These are phyloP conservation scores for Pseudochirops cupreus DNA, from an alignment of 2,797 vertebrate species.

Conservation along the genomic window DNA sequence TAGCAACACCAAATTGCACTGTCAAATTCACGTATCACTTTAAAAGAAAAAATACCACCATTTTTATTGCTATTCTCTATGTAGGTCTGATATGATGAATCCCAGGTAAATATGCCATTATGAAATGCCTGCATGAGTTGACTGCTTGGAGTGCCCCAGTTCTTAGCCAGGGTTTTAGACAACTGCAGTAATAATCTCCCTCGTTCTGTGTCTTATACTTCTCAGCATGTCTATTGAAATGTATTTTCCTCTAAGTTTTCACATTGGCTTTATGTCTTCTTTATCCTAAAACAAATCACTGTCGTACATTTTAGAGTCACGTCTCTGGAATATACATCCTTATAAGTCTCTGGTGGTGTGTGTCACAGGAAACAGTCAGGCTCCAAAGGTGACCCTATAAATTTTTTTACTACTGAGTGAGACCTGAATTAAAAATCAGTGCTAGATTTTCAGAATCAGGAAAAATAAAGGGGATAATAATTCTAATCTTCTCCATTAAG, in stretches of 20 bases:
- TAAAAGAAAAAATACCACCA: constrained; percentile 71
- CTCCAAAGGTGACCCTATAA: background rate
- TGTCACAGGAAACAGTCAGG: constrained; percentile 33
- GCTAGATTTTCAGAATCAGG: background rate
- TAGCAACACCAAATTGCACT: constrained; percentile 62
- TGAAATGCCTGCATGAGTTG: constrained; percentile 40
- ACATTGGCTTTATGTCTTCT: constrained; percentile 60
- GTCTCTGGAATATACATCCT: constrained; percentile 40
- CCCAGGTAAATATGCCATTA: constrained; percentile 63
- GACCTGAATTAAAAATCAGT: background rate
- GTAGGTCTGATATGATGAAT: constrained; percentile 58
- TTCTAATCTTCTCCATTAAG: background rate
- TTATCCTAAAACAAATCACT: constrained; percentile 70
- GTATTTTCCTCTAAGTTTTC: background rate
- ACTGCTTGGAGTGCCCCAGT: constrained; percentile 58
- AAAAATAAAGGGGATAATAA: background rate
- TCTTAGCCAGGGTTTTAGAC: constrained; percentile 37
- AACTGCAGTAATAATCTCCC: constrained; percentile 44
- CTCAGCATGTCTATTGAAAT: constrained; percentile 15
- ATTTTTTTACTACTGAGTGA: constrained; percentile 11
- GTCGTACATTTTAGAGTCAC: constrained; percentile 29
- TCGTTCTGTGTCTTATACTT: constrained; percentile 62
- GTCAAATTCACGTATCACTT: constrained; percentile 64
- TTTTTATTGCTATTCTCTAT: constrained; percentile 75
- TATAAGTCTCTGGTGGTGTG: constrained; percentile 25